Percentiles rank a stretch among this genome's conserved stretches.
phyloP scores from a whole-genome alignment of 2,797 vertebrate genomes.

The Molossus molossus region DNA sequence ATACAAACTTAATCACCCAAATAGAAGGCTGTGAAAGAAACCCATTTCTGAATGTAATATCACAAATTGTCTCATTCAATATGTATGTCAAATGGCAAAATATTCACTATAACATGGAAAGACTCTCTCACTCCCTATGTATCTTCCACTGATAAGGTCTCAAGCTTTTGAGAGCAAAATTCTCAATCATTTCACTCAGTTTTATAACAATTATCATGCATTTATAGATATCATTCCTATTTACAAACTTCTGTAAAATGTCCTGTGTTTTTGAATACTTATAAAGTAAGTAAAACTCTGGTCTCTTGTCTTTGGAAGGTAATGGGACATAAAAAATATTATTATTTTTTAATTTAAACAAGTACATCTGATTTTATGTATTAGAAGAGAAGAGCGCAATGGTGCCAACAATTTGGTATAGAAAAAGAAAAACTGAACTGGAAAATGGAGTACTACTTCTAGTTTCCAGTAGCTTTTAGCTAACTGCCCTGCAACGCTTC shows the following conservation, averaged over 20 bases:
- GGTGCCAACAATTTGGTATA: slow-evolving; percentile 1
- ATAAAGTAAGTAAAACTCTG: slow-evolving; percentile 56
- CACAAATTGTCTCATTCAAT: slow-evolving; percentile 2
- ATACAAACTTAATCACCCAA: slow-evolving; percentile 58
- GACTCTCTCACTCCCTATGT: background rate
- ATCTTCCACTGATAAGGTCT: background rate
- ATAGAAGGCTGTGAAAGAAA: slow-evolving; percentile 42
- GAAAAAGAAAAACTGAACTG: background rate
- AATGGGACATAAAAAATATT: slow-evolving; percentile 14
- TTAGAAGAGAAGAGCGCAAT: background rate
- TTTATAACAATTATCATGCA: slow-evolving; percentile 7
- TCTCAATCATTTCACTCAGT: background rate
- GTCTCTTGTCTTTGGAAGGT: background rate
- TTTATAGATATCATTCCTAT: background rate
- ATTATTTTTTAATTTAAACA: slow-evolving; percentile 12
- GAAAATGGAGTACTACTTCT: background rate
- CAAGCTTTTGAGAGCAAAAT: slow-evolving; percentile 44
- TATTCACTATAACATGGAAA: background rate
- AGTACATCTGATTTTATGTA: slow-evolving; percentile 32
- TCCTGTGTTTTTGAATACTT: background rate
- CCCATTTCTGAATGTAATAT: slow-evolving; percentile 15
- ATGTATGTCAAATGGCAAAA: slow-evolving; percentile 48
- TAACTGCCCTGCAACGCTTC: slow-evolving; percentile 28
- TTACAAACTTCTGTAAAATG: slow-evolving; percentile 57
- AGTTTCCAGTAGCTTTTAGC: slow-evolving; percentile 61